Base-by-base conservation (phyloP, 2,888 invertebrate genomes). In the Tiliacea citrago region DNA sequence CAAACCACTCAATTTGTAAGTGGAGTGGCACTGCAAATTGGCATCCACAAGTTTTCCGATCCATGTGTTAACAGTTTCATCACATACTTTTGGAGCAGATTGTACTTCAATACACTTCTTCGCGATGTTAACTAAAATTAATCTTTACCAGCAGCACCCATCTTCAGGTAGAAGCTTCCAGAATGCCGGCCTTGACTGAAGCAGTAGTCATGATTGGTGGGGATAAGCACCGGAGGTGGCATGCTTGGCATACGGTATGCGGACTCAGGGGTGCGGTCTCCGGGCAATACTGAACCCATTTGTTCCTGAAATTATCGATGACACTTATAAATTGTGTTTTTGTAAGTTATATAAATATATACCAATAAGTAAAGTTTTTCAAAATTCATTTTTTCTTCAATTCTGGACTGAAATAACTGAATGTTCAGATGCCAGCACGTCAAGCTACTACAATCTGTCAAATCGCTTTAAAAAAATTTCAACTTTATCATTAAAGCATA, bases 121-220 rank as follows among this genome's bases (percentile, higher is more conserved):
- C 29, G 6, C 16, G 1, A 24, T 55, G 0, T 18, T 35, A 42
- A n/a, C 4, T 13, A 12, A 49, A 51, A n/a, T 29, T 0, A 51
- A 63, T 51, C 45, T 90, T 92, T 94, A 97, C 98, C 97, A 88
- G 97, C 97, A 73, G 98, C 98, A 68, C 98, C 98, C 86, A 98
- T 92, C 95, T 98, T 98, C 35, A 98, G 95, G 91, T 97, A 98
- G 91, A 98, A 97, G 88, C 98, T 98, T 49, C 97, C 98, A 29
- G 97, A 97, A 93, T 98, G 98, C 82, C 98, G 93, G 71, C 98
- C 98, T 61, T 97, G 97, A 86, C 97, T 97, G 91, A 98, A 97
- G 90, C 97, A 97, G 89, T 97, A 97, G 87, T 96, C 92, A 87
- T 97, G 97, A 51, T 93, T 95, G 62, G 97, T 84, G 16, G 96